Conservation (phyloP, 2,797 vertebrate species). For the Manis crassicaudata region DNA sequence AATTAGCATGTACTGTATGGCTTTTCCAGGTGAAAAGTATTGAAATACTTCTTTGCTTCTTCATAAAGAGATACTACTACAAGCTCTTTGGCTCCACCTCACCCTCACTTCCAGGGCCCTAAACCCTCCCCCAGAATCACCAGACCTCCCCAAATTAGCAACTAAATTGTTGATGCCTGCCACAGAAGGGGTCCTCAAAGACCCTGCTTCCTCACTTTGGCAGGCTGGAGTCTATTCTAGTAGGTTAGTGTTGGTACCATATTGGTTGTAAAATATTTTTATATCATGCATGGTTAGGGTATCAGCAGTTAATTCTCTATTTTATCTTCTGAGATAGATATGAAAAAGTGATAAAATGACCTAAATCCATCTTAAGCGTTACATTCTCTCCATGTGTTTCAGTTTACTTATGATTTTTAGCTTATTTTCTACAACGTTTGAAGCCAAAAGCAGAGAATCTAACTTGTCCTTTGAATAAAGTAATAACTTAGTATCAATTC, state of each 20-base stretch:
- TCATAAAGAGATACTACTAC: neutral
- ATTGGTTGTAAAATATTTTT: conserved; percentile 16
- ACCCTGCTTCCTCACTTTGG: neutral
- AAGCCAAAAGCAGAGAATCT: neutral
- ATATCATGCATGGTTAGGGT: neutral
- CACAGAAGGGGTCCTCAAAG: neutral
- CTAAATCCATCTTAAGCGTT: neutral
- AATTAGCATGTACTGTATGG: neutral
- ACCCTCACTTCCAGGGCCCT: neutral
- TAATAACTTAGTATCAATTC: conserved; percentile 32
- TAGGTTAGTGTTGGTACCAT: neutral
- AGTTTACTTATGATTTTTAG: conserved; percentile 3
- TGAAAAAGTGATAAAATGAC: neutral
- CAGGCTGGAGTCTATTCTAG: neutral
- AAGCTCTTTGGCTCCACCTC: neutral
- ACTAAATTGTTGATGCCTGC: neutral
- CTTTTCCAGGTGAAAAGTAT: neutral
- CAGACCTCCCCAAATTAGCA: neutral
- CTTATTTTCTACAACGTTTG: conserved; percentile 35
- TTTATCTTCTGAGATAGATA: conserved; percentile 18
- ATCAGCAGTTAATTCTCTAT: neutral
- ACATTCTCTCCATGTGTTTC: neutral
- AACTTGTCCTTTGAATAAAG: conserved; percentile 43
- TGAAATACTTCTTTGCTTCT: neutral
- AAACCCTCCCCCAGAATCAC: neutral